These are phyloP conservation scores for Colletes collaris DNA, from an alignment of 2,888 invertebrate genomes.

Conservation along the genomic window DNA sequence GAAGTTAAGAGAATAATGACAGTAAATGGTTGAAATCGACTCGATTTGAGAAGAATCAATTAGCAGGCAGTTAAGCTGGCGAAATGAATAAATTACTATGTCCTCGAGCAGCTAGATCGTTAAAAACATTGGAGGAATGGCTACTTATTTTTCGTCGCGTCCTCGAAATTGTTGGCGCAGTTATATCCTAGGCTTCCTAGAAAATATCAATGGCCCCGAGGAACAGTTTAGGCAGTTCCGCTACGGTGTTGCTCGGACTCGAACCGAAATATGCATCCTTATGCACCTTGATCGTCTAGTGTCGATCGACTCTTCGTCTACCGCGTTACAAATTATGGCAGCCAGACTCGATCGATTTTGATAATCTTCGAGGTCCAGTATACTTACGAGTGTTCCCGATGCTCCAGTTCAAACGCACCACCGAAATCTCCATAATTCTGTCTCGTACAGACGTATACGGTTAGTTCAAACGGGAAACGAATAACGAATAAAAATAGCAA, in stretches of 20 bases:
- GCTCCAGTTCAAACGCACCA: slow-evolving; percentile 54
- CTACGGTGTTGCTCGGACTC: slow-evolving; percentile 34
- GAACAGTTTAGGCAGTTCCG: slow-evolving; percentile 57
- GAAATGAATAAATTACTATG: not conserved
- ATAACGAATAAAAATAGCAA: not conserved
- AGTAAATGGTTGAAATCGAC: no score
- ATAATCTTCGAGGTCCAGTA: slow-evolving; percentile 69
- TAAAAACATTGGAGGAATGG: slow-evolving; percentile 18
- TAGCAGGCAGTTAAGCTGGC: not conserved
- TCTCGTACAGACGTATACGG: slow-evolving; percentile 24
- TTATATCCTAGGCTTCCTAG: slow-evolving; percentile 65
- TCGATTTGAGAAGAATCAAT: no score
- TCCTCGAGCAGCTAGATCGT: not conserved
- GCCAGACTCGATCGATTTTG: slow-evolving; percentile 68
- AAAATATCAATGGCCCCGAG: slow-evolving; percentile 63
- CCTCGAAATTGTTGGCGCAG: slow-evolving; percentile 44
- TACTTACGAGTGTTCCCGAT: slow-evolving; percentile 64
- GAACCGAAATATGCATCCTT: slow-evolving; percentile 60
- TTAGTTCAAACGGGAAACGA: slow-evolving; percentile 20
- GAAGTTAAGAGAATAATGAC: no score
- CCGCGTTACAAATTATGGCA: slow-evolving; percentile 61
- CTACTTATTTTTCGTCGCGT: slow-evolving; percentile 29
- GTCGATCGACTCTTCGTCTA: slow-evolving; percentile 40
- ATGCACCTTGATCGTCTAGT: slow-evolving; percentile 50
- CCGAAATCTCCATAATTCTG: slow-evolving; percentile 68